phyloP scores from a whole-genome alignment of 2,113 vertebrate species.

The Oreochromis niloticus region DNA sequence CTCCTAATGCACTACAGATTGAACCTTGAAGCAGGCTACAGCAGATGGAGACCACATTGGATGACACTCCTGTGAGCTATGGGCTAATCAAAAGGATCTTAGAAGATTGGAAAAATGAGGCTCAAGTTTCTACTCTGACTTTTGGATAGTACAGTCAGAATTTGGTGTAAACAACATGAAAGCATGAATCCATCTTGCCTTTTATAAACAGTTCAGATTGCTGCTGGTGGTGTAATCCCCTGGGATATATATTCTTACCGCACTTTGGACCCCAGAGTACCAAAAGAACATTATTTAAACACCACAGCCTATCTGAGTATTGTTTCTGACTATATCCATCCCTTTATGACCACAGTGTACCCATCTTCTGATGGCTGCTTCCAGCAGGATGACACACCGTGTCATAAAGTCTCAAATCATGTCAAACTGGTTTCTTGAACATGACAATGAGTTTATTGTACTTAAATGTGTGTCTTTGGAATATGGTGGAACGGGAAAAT shows the following conservation, averaged over 20 bases:
- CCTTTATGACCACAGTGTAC: neutral
- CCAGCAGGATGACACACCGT: neutral
- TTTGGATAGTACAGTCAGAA: neutral
- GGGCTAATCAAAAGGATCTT: neutral
- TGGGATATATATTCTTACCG: neutral
- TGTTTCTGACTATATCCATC: neutral
- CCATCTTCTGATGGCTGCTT: neutral
- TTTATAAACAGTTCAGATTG: neutral
- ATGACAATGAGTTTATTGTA: neutral
- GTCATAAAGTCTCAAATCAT: neutral
- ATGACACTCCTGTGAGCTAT: neutral
- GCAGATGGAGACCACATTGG: neutral
- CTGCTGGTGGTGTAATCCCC: neutral
- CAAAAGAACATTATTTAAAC: neutral
- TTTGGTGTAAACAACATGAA: neutral
- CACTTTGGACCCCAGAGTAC: neutral
- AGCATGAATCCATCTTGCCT: neutral
- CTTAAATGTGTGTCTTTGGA: neutral
- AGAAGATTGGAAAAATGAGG: neutral
- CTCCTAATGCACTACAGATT: neutral
- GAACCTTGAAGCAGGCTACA: neutral
- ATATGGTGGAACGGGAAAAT: neutral
- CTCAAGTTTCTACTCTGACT: accelerated
- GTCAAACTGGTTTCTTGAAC: neutral
- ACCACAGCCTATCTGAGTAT: neutral